These are phyloP conservation scores for Drosophila suzukii DNA, from an alignment of 1,140 invertebrate genomes.

Conservation along the genomic window DNA sequence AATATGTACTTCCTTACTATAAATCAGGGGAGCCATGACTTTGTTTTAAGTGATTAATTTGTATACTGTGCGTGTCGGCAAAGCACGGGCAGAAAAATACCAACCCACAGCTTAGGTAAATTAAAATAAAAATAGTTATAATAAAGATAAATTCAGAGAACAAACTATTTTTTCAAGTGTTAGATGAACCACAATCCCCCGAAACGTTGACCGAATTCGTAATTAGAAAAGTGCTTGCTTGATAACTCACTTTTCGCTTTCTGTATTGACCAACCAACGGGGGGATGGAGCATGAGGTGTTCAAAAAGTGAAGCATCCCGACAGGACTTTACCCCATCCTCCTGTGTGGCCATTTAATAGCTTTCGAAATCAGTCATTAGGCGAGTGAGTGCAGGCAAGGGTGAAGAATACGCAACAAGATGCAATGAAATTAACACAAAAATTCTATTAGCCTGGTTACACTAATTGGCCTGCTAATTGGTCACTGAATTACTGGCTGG, in stretches of 20 bases:
- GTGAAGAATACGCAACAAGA: constrained; percentile 21
- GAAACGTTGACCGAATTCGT: constrained; percentile 56
- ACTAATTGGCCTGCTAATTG: constrained; percentile 62
- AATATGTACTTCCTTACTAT: too few species aligned
- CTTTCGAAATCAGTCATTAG: constrained; percentile 63
- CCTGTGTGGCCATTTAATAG: constrained; percentile 49
- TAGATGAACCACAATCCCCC: background rate
- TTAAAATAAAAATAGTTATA: too few species aligned
- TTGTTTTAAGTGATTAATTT: too few species aligned
- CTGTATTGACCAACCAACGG: constrained; percentile 5
- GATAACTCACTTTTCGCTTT: constrained; percentile 70
- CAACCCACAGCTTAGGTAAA: too few species aligned
- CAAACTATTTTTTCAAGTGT: constrained; percentile 7
- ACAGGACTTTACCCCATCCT: background rate
- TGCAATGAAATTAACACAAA: constrained; percentile 59
- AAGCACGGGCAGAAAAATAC: too few species aligned
- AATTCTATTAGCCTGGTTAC: constrained; percentile 64
- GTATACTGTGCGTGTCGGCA: too few species aligned
- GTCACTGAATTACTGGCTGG: background rate
- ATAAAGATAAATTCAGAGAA: too few species aligned
- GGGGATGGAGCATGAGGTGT: constrained; percentile 10
- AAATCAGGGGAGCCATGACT: too few species aligned
- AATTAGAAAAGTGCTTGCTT: constrained; percentile 81
- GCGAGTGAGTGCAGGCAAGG: constrained; percentile 16
- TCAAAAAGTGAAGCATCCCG: constrained; percentile 1